These are phyloP conservation scores for Stenichneumon culpator DNA, from an alignment of 2,888 invertebrate genomes.

Conservation along the genomic window DNA sequence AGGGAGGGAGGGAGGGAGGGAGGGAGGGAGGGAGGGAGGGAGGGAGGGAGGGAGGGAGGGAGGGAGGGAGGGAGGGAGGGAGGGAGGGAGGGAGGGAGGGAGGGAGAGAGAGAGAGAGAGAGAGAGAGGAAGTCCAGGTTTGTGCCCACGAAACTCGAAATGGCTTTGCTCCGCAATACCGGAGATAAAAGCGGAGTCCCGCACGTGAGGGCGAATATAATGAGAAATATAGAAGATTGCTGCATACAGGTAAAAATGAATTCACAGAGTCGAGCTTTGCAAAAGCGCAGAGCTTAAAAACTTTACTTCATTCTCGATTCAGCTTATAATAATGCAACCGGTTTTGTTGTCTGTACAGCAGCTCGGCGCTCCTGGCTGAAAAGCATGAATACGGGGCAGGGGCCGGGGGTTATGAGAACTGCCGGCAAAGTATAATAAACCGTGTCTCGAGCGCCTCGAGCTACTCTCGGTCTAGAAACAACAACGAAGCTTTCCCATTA, in stretches of 20 bases:
- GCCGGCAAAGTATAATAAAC: conserved; percentile 50
- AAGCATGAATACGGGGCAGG: conserved; percentile 27
- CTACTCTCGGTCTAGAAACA: conserved; percentile 1
- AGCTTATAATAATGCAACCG: conserved; percentile 39
- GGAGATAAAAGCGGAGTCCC: conserved; percentile 38
- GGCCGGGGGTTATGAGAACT: conserved; percentile 10
- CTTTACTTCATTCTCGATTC: conserved; percentile 20
- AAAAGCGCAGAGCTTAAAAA: conserved; percentile 23
- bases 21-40: too few species aligned
- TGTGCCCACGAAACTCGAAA: conserved; percentile 17
- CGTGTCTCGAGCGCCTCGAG: conserved; percentile 37
- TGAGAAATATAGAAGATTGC: conserved; percentile 23
- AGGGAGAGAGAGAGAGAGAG: too few species aligned
- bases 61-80: too few species aligned
- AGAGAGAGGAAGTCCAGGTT: background rate
- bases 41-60: too few species aligned
- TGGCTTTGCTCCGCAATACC: conserved; percentile 44
- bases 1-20: too few species aligned
- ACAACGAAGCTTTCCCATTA: conserved; percentile 59
- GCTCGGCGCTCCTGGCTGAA: conserved; percentile 36
- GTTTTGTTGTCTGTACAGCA: conserved; percentile 41
- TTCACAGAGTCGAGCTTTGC: background rate
- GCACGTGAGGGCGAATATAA: conserved; percentile 18
- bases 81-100: too few species aligned
- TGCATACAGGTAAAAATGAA: background rate